Evolutionary conservation across 2,113 vertebrate species (phyloP), one percentile per base, ranked within the genome.

Genomic region (Oncorhynchus tshawytscha): DNA sequence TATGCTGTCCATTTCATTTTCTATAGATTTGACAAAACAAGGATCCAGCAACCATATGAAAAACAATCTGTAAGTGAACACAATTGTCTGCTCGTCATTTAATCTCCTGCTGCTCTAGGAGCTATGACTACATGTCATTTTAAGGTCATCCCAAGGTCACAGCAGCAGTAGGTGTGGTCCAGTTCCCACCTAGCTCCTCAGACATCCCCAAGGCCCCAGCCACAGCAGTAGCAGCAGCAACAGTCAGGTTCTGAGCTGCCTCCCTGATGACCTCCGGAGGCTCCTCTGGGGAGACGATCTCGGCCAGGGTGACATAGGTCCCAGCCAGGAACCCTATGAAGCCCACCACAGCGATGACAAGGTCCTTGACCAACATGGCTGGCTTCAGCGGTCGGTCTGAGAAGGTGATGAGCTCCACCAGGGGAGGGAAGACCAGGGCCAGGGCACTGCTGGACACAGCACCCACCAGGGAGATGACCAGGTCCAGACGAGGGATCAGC

Each of bases 391-490:
- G 93, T 49, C 95, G 94, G 79, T 93, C 92, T 78, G 92, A 93
- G 77, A 94, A 94, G 0, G 94, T 95, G 69, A 97, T 85, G 27
- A 96, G 94, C 89, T 97, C 96, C 70, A 97, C 90, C 68, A 96
- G 74, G 0, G 96, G 96, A 0, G 96, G 96, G 11, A 97, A 86
- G 86, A 96, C 90, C 59, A 97, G 92, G 8, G 96, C 95, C 80
- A 97, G 79, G 0, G 95, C 93, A 69, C 95, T 96, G 89, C 96
- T 97, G 91, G 94, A 95, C 76, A 96, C 93, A 0, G 96, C 95
- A 5, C 96, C 96, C 0, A 97, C 94, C 0, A 97, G 90, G 20
- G 96, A 95, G 83, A 97, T 96, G 60, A 96, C 96, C 64, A 96
- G 84, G 85, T 97, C 96, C 3, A 97, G 89, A 20, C 93, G 94